A percentile compares a stretch with the other conserved stretches of the same genome.
Evolutionary conservation across 2,113 vertebrate species (phyloP).

Genomic region (Prionailurus bengalensis): DNA sequence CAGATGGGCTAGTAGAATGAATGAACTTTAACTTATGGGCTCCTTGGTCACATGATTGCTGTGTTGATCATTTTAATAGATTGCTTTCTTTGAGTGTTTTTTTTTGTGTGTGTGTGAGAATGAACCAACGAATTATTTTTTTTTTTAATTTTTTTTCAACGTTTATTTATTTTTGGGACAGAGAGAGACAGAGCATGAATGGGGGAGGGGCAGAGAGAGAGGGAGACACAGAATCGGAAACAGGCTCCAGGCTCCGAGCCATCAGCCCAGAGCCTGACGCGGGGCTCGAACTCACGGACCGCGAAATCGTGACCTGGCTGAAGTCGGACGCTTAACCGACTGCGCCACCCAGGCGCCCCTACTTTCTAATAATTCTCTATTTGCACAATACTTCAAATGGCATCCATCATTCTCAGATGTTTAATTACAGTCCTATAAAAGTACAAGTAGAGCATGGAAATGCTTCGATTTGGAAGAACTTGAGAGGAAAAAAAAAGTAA

Average conservation of each 20-base stretch:
- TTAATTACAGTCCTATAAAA: constrained; percentile 77
- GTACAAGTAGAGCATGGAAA: constrained; percentile 41
- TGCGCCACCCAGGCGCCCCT: no score
- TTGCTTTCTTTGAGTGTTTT: constrained; percentile 73
- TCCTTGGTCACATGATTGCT: constrained; percentile 84
- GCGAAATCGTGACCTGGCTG: no score
- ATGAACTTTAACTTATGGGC: constrained; percentile 84
- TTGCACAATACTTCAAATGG: constrained; percentile 64
- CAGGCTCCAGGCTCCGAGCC: no score
- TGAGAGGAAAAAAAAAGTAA: neutral
- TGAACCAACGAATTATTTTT: constrained; percentile 79
- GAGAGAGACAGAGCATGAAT: no score
- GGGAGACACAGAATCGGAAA: no score
- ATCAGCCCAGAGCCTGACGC: no score
- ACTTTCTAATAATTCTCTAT: constrained; percentile 77
- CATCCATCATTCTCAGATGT: constrained; percentile 64
- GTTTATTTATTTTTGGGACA: no score
- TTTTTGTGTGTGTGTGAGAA: constrained; percentile 69
- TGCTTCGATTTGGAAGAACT: constrained; percentile 55
- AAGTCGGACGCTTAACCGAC: no score
- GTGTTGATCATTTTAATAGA: constrained; percentile 85
- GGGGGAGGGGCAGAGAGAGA: no score
- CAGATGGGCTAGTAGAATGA: constrained; percentile 83
- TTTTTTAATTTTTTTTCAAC: no score
- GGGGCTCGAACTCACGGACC: no score